Base-by-base conservation (phyloP, 2,888 invertebrate species). In the Diarsia mendica region DNA sequence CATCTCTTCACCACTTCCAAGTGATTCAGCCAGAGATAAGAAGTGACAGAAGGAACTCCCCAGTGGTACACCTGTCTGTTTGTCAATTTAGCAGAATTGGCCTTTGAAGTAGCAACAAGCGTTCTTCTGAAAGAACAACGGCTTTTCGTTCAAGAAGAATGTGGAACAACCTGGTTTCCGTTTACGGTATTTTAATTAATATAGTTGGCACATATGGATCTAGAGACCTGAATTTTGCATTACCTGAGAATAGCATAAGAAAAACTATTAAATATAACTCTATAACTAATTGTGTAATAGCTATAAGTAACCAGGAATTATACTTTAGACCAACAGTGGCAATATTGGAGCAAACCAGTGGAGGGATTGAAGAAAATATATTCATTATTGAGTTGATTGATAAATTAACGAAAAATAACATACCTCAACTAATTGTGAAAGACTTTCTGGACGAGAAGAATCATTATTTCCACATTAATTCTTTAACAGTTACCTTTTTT, bases 401-500 rank as follows among this genome's bases (percentile, higher is more conserved):
- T 15, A 73, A 73, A 49, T 51, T 92, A 1, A 75, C 67, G 10
- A 51, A 46, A 23, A 73, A 83, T 60, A 75, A 84, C 15, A 75
- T 88, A 18, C 88, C 90, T 6, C 75, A 77, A 58, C 9, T 85
- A 9, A 70, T 87, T 18, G 8, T 75, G 4, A 46, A 86, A 60
- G 76, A 85, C 28, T 55, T 74, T 18, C n/a, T 75, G 5, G 48
- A 77, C 13, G 68, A 82, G 46, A 60, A 86, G 23, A 67, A 77
- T 49, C 53, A 80, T 3, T 70, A 66, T 18, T 69, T 86, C 8
- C 65, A 76, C 6, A 74, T 73, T 1, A 55, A 80, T 33, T 81
- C 73, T 23, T 76, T 92, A 2, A 68, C 75, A 0, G 58, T 88
- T 2, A 80, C 92, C 23, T 86, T 87, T 75, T 88, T 91, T 15